Conservation (phyloP, 2,888 invertebrate species). For the Sepioteuthis lessoniana region DNA sequence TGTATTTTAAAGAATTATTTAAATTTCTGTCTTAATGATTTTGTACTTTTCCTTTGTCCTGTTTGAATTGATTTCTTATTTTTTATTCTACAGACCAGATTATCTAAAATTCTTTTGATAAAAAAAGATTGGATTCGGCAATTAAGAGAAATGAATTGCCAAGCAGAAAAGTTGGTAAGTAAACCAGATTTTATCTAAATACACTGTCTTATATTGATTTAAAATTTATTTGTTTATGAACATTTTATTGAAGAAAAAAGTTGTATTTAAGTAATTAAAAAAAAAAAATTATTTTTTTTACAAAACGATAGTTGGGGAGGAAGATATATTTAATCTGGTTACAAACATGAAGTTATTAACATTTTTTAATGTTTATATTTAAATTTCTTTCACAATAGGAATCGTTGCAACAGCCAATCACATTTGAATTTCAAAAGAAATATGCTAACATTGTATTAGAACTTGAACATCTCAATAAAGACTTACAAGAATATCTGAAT, state of each 20-base stretch:
- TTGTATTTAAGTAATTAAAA: too few relatives aligned
- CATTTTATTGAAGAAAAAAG: too few relatives aligned
- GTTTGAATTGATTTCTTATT: background rate
- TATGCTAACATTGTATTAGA: conserved; percentile 91
- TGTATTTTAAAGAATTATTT: background rate
- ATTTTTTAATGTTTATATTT: too few relatives aligned
- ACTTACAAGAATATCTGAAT: conserved; percentile 88
- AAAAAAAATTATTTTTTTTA: too few relatives aligned
- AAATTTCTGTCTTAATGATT: background rate
- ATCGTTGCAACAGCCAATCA: conserved; percentile 85
- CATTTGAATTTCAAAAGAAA: conserved; percentile 90
- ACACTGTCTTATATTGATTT: too few relatives aligned
- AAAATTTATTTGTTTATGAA: too few relatives aligned
- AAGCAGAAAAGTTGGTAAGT: conserved; percentile 85
- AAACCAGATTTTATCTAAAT: conserved; percentile 13
- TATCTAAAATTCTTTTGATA: conserved; percentile 87
- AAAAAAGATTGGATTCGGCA: conserved; percentile 88
- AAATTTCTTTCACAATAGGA: conserved; percentile 73
- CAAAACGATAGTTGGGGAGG: too few relatives aligned
- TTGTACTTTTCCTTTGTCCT: background rate
- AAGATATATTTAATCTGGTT: too few relatives aligned
- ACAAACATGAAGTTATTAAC: too few relatives aligned
- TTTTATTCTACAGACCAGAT: conserved; percentile 79
- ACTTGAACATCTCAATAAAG: conserved; percentile 91
- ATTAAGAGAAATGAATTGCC: conserved; percentile 89